Conservation (phyloP, 1,140 invertebrate species). For the Dendrolimus kikuchii region DNA sequence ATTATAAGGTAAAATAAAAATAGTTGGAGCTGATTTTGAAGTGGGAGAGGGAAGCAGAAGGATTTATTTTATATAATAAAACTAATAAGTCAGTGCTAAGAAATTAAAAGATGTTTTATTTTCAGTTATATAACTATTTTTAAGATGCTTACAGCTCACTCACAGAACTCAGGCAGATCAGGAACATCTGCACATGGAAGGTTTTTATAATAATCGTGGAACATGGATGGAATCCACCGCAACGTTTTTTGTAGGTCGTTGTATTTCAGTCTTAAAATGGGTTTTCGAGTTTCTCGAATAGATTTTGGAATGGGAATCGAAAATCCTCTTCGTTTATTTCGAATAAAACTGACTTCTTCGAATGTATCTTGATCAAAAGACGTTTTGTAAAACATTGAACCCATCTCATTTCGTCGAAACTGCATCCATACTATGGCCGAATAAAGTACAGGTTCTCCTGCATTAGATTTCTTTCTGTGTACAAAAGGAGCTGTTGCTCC, state of each 20-base stretch:
- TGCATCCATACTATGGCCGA: conserved; percentile 11
- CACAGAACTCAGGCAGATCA: conserved; percentile 1
- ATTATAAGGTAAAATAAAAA: conserved; percentile 2
- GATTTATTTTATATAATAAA: conserved; percentile 6
- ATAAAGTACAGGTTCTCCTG: conserved; percentile 7
- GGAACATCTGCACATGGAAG: conserved; percentile 4
- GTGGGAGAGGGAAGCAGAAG: too few relatives aligned
- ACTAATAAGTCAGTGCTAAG: not conserved
- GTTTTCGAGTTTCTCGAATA: not conserved
- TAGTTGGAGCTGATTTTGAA: not conserved
- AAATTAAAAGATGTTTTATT: too few relatives aligned
- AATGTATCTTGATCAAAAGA: too few relatives aligned
- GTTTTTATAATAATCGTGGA: conserved; percentile 3
- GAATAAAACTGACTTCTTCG: too few relatives aligned
- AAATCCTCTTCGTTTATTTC: too few relatives aligned
- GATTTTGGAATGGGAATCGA: too few relatives aligned
- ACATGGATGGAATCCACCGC: too few relatives aligned
- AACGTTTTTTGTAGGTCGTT: conserved; percentile 10
- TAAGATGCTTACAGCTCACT: not conserved
- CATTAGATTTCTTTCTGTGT: conserved; percentile 7
- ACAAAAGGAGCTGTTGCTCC: conserved; percentile 8
- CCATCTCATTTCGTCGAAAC: conserved; percentile 8
- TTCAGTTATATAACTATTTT: too few relatives aligned
- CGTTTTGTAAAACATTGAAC: conserved; percentile 1
- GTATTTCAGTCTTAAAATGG: conserved; percentile 10